Base-by-base conservation (phyloP, 1,140 invertebrate genomes). In the Drosophila sturtevanti region DNA sequence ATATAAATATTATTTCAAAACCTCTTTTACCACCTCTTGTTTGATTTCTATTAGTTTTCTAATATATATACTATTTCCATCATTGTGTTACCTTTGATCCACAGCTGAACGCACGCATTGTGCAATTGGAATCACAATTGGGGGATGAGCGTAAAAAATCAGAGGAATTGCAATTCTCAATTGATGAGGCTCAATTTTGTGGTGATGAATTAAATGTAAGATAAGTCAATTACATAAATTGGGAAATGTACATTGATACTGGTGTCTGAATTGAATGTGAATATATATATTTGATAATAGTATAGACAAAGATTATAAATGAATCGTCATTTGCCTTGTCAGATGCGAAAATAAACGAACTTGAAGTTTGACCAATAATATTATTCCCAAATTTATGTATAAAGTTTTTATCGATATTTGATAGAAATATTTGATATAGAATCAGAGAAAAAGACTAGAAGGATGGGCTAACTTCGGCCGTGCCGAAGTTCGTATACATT, bases 131-230 rank as follows among this genome's bases (percentile, higher is more conserved):
- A 52, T 92, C 93, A 44, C 95, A 96, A 76, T 89, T 98, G 72
- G 96, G 98, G 72, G 97, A 98, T 77, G 97, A 98, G 80, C 95
- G 94, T 84, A 95, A 96, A 82, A 98, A 97, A 92, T 94, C 96
- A 10, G 98, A 99, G 93, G 98, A 99, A 92, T 93, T 98, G 52
- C 95, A 97, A 87, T 99, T 99, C 90, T 94, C 96, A 38, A 95
- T 97, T 69, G 98, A 99, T 93, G 98, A 99, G 92, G 97, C 97
- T 80, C 95, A 94, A 27, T 95, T 97, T 76, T 93, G 93, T 81
- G 96, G 95, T 92, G 94, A 94, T 80, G 96, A 97, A 87, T 93
- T 97, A 90, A 95, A 97, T 94, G 96, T 97, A 94, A 92, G 91
- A 73, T 21, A 12, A 2, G 1, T 24, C 31, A 16, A 11, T 16